Conservation (phyloP, 2,888 invertebrate species). For the Stenoptilia bipunctidactyla region DNA sequence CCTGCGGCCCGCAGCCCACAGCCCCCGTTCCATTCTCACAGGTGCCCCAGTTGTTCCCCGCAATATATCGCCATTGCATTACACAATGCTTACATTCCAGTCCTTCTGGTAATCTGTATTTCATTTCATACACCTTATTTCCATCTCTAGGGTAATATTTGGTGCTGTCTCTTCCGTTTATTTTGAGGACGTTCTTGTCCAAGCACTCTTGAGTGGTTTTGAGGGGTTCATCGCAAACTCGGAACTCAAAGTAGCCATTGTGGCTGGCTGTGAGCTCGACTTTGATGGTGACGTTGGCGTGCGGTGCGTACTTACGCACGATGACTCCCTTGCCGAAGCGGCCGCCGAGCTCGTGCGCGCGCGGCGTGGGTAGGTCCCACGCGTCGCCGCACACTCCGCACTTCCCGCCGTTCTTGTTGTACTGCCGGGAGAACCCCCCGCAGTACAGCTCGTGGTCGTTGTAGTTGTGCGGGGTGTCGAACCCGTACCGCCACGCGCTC, state of each 20-base stretch:
- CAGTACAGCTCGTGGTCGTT: slow-evolving; percentile 91
- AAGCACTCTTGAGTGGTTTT: slow-evolving; percentile 82
- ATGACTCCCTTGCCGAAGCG: slow-evolving; percentile 86
- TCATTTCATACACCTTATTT: slow-evolving; percentile 83
- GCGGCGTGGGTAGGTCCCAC: slow-evolving; percentile 79
- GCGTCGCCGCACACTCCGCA: slow-evolving; percentile 91
- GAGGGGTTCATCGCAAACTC: slow-evolving; percentile 81
- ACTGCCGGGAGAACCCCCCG: slow-evolving; percentile 88
- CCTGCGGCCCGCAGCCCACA: slow-evolving; percentile 90
- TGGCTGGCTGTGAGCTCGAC: slow-evolving; percentile 92
- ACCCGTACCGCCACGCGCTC: slow-evolving; percentile 91
- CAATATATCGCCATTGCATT: slow-evolving; percentile 90
- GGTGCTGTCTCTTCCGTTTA: slow-evolving; percentile 62
- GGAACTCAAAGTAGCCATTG: slow-evolving; percentile 88
- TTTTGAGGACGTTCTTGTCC: slow-evolving; percentile 76
- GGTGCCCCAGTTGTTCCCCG: slow-evolving; percentile 87
- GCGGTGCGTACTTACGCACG: slow-evolving; percentile 81
- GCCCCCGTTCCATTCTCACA: slow-evolving; percentile 81
- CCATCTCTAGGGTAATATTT: slow-evolving; percentile 84
- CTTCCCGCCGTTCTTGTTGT: slow-evolving; percentile 84
- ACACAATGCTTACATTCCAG: slow-evolving; percentile 85
- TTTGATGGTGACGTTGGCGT: slow-evolving; percentile 77
- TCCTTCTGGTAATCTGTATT: slow-evolving; percentile 73
- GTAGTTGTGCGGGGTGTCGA: slow-evolving; percentile 89
- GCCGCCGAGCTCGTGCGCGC: slow-evolving; percentile 87